Conservation (phyloP, 2,797 vertebrate species). For the Psittacula derbiana region DNA sequence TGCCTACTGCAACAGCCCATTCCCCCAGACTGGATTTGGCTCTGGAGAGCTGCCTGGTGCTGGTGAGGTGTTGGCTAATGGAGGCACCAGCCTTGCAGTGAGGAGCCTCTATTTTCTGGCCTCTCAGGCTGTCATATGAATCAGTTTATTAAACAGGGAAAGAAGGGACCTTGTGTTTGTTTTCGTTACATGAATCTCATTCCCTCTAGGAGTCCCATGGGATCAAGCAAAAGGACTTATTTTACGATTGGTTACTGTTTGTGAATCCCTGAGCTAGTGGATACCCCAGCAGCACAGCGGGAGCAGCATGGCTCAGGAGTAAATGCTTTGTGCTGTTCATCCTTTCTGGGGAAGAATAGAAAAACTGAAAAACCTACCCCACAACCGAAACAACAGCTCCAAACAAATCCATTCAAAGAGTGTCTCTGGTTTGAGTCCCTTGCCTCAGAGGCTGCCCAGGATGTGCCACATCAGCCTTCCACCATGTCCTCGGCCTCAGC, state of each 20-base stretch:
- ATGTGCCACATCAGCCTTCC: neutral
- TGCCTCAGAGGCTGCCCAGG: too few relatives aligned
- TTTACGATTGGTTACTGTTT: neutral
- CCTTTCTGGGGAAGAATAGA: neutral
- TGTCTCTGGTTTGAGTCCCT: neutral
- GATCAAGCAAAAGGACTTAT: neutral
- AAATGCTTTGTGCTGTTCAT: neutral
- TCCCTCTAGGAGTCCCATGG: neutral
- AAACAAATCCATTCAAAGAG: neutral
- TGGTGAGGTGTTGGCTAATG: neutral
- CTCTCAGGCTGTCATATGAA: neutral
- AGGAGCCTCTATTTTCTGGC: neutral
- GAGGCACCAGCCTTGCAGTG: accelerated
- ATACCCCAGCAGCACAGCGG: accelerated
- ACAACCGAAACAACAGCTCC: neutral
- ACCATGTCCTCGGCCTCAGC: neutral
- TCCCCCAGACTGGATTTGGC: accelerated
- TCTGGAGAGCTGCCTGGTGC: neutral
- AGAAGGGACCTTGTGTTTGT: neutral
- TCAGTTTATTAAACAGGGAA: neutral
- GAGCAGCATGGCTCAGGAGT: neutral
- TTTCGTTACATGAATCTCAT: neutral
- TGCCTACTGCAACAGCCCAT: neutral
- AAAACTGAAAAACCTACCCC: neutral
- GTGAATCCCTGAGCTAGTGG: neutral